phyloP scores from a whole-genome alignment of 2,113 vertebrate species.

The Vulpes lagopus region DNA sequence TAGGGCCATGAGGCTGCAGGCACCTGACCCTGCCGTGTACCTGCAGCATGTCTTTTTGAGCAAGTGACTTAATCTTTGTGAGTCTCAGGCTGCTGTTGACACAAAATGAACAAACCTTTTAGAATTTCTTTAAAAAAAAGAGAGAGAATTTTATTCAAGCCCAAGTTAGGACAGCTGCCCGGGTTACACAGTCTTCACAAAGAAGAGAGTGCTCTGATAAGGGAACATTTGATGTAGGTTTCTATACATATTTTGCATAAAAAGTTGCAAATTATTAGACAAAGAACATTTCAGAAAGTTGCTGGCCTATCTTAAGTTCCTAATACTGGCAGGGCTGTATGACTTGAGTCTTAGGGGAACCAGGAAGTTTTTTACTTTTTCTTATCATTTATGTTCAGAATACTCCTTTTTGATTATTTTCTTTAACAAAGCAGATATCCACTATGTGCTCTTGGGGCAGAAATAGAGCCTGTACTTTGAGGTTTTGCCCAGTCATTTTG shows the following conservation, averaged over 20 bases:
- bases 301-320: not conserved
- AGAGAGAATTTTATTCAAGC: not conserved
- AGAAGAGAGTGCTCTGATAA: not conserved
- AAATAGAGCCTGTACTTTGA: not conserved
- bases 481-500: not conserved
- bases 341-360: not conserved
- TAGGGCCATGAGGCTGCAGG: fast-evolving
- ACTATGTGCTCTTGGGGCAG: not conserved
- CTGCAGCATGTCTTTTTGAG: not conserved
- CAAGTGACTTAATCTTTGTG: not conserved
- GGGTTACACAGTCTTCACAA: not conserved
- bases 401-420: not conserved
- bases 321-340: not conserved
- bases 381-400: not conserved
- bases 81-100: not conserved
- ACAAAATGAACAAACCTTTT: not conserved
- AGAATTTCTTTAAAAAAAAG: not conserved
- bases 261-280: not conserved
- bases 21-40: not conserved
- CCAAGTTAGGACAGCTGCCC: not conserved
- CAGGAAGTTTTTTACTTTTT: not conserved
- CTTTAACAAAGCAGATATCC: not conserved
- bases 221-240: not conserved
- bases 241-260: not conserved
- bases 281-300: not conserved